phyloP scores from a whole-genome alignment of 2,888 invertebrate species.

The Danaus chrysippus region DNA sequence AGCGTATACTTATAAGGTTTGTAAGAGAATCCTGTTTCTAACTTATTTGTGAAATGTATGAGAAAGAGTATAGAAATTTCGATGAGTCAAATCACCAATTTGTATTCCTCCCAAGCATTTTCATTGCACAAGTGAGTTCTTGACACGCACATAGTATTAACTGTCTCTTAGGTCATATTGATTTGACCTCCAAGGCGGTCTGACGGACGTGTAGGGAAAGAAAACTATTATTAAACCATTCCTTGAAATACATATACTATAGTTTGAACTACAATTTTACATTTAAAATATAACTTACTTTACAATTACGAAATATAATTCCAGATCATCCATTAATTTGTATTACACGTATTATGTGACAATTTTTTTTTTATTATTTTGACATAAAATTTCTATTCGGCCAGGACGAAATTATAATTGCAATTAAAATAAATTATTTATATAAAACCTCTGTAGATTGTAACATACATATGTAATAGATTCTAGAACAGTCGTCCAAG shows the following conservation, averaged over 20 bases:
- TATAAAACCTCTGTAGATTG: too few species aligned
- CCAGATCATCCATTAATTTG: too few species aligned
- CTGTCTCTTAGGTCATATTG: constrained; percentile 45
- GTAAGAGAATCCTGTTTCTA: constrained; percentile 5
- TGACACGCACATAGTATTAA: constrained; percentile 28
- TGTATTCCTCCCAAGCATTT: too few species aligned
- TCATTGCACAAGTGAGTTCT: constrained; percentile 19
- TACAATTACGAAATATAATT: too few species aligned
- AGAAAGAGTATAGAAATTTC: background rate
- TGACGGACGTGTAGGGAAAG: constrained; percentile 19
- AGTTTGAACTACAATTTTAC: background rate
- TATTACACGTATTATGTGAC: too few species aligned
- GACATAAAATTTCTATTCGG: too few species aligned
- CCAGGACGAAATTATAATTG: too few species aligned
- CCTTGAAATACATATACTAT: constrained; percentile 6
- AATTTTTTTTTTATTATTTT: too few species aligned
- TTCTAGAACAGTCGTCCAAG: too few species aligned
- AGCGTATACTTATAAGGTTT: constrained; percentile 8
- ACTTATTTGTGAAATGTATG: background rate
- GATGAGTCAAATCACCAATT: background rate
- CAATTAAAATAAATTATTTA: too few species aligned
- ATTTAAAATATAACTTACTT: too few species aligned
- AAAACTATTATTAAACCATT: constrained; percentile 31
- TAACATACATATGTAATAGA: too few species aligned
- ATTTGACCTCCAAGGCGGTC: constrained; percentile 40